These are phyloP conservation scores for Aphelenchoides fujianensis DNA, from an alignment of 1,140 invertebrate species.

Conservation along the genomic window DNA sequence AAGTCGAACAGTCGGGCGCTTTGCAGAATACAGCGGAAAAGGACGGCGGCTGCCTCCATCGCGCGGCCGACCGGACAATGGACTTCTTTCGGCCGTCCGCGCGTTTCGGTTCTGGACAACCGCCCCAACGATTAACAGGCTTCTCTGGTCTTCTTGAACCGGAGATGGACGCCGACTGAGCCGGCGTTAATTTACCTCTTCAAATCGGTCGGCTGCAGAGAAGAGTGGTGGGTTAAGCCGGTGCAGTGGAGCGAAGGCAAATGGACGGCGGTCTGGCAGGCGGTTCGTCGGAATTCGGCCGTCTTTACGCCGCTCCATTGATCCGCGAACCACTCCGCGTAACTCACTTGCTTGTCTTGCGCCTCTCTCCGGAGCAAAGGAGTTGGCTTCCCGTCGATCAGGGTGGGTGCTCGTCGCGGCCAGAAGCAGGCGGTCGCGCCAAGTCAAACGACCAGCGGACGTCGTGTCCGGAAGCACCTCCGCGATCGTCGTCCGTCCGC, in stretches of 20 bases:
- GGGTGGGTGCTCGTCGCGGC: conserved; percentile 25
- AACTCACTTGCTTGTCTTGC: background rate
- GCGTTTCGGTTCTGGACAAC: conserved; percentile 18
- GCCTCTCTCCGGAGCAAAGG: conserved; percentile 11
- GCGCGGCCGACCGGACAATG: conserved; percentile 2
- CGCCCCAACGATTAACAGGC: background rate
- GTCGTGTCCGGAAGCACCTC: background rate
- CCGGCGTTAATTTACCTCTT: background rate
- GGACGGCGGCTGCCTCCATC: background rate
- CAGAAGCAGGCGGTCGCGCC: background rate
- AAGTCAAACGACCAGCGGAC: conserved; percentile 4
- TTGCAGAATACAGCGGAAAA: background rate
- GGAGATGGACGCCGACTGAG: background rate
- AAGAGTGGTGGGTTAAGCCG: too few species aligned
- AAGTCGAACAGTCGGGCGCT: conserved; percentile 14
- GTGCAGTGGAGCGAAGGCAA: too few species aligned
- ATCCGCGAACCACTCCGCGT: background rate
- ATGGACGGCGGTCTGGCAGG: too few species aligned
- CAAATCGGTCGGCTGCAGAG: too few species aligned
- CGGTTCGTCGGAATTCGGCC: too few species aligned
- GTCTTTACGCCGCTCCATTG: background rate
- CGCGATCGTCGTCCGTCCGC: background rate
- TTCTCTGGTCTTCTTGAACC: background rate
- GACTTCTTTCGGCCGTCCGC: background rate
- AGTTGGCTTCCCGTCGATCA: conserved; percentile 21